Evolutionary conservation across 92 coral and sea anemone species (phyloP).

Genomic region (Phenganax marumi): DNA sequence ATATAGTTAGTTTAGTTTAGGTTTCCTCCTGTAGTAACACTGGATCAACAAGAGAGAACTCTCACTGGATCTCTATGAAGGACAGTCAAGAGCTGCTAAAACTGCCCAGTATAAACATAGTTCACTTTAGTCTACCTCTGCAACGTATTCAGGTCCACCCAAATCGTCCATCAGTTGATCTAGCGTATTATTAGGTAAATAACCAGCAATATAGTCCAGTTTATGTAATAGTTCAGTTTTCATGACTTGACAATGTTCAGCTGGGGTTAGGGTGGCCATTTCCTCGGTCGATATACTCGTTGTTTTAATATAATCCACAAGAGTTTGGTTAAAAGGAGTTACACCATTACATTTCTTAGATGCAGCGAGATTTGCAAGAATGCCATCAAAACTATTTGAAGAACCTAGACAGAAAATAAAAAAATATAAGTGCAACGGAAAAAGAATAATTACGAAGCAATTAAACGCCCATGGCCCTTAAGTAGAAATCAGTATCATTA

Average conservation of each 20-base stretch:
- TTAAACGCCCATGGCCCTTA: no score
- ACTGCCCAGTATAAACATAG: background rate
- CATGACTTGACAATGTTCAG: conserved; percentile 82
- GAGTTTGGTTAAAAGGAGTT: background rate
- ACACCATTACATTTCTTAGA: background rate
- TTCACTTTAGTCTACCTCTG: conserved; percentile 65
- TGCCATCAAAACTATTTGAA: conserved; percentile 33
- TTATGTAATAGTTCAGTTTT: conserved; percentile 77
- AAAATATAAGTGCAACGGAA: background rate
- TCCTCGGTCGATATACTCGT: conserved; percentile 17
- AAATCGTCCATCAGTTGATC: conserved; percentile 84
- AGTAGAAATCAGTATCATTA: no score
- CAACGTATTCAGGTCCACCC: conserved; percentile 89
- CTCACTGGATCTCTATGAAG: no score
- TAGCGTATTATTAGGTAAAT: conserved; percentile 82
- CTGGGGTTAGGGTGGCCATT: conserved; percentile 49
- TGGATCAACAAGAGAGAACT: no score
- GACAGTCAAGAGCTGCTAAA: no score
- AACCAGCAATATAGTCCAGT: conserved; percentile 62
- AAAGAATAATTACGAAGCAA: background rate
- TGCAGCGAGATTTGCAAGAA: conserved; percentile 26
- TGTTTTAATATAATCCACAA: conserved; percentile 34
- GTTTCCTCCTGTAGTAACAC: no score
- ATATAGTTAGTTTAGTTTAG: no score
- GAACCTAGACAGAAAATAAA: conserved; percentile 11